A percentile compares a stretch with the other conserved stretches of the same genome.
Conservation (phyloP, 2,113 vertebrate species). For the Ictalurus punctatus region DNA sequence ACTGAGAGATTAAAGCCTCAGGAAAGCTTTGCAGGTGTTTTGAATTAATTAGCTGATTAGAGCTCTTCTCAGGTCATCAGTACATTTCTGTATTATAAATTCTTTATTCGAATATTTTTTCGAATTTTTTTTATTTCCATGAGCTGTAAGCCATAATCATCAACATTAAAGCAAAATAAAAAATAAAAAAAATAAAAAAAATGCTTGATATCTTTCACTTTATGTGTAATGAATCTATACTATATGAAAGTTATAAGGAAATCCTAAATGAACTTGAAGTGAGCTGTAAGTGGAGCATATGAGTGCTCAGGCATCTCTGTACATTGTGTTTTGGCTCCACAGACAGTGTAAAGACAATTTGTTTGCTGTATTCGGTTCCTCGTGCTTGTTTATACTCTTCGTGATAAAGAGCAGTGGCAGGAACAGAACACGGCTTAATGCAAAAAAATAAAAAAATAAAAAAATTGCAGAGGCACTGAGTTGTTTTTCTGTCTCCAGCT, state of each 20-base stretch:
- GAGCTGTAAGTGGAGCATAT: neutral
- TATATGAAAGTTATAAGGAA: neutral
- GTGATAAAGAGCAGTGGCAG: constrained; percentile 4
- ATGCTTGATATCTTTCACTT: too few species aligned
- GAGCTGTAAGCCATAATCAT: too few species aligned
- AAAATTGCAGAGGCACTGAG: neutral
- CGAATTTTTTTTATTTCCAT: too few species aligned
- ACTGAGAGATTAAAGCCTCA: too few species aligned
- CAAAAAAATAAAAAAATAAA: neutral
- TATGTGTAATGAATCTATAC: too few species aligned
- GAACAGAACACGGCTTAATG: neutral
- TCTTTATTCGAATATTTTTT: too few species aligned
- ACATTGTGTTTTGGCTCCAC: constrained; percentile 19
- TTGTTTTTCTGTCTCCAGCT: neutral
- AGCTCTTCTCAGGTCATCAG: too few species aligned
- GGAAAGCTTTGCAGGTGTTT: too few species aligned
- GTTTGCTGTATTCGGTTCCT: neutral
- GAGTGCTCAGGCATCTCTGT: neutral
- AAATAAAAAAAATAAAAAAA: too few species aligned
- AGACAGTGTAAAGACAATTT: constrained; percentile 2
- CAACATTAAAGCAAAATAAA: too few species aligned
- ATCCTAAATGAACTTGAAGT: neutral
- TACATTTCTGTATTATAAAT: too few species aligned
- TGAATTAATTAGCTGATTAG: too few species aligned
- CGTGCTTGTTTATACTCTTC: constrained; percentile 16